Percentiles rank a stretch among this genome's conserved stretches.
phyloP scores from a whole-genome alignment of 2,888 invertebrate genomes.

The Andricus quercusramuli region DNA sequence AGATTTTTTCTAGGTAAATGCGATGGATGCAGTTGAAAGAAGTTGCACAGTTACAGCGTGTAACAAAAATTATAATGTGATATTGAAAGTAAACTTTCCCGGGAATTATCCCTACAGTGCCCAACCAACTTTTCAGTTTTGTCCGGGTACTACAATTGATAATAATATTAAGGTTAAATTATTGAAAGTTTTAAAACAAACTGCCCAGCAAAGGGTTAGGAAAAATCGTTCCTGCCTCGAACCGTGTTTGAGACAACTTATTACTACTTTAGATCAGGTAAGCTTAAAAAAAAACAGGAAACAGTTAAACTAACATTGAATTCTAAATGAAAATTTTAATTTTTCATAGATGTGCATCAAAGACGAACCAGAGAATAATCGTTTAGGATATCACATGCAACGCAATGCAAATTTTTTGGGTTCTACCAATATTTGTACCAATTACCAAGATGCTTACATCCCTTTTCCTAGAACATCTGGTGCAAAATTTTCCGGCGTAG shows the following conservation, averaged over 20 bases:
- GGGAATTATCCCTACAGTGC: constrained; percentile 86
- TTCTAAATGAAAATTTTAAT: constrained; percentile 34
- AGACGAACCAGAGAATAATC: constrained; percentile 73
- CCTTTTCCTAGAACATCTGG: constrained; percentile 97
- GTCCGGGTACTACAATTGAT: constrained; percentile 85
- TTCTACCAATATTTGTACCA: constrained; percentile 72
- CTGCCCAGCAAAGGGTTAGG: constrained; percentile 90
- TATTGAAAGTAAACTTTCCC: constrained; percentile 86
- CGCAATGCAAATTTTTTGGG: constrained; percentile 71
- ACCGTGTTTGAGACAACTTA: constrained; percentile 89
- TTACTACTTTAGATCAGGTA: constrained; percentile 83
- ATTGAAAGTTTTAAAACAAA: constrained; percentile 89
- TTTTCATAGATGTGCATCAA: constrained; percentile 69
- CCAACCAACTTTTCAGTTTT: constrained; percentile 84
- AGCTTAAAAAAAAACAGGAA: constrained; percentile 43
- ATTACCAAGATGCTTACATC: constrained; percentile 87
- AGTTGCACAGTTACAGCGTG: constrained; percentile 82
- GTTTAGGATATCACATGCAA: constrained; percentile 72
- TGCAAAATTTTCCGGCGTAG: constrained; percentile 94
- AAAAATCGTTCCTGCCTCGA: constrained; percentile 93
- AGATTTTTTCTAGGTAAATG: constrained; percentile 73
- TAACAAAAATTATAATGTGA: constrained; percentile 80
- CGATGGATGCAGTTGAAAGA: constrained; percentile 81
- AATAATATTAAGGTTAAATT: constrained; percentile 86
- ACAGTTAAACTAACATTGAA: neutral